Base-by-base conservation (phyloP, 2,113 vertebrate species). In the Peromyscus polionotus region DNA sequence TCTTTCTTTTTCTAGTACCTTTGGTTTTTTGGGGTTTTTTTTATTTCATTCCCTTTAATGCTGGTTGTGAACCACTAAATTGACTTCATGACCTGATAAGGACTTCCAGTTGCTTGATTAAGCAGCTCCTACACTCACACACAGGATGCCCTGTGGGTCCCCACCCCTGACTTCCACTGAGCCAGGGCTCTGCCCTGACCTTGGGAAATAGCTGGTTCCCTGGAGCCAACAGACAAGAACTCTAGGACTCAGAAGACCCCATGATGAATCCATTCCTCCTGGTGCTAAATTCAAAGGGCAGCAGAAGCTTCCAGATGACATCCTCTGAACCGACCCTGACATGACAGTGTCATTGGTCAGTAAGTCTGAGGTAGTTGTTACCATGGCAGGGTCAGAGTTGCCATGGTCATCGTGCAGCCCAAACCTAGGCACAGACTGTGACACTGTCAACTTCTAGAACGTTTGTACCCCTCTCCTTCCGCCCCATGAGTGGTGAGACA, bases 281-380 rank as follows among this genome's bases (percentile, higher is more conserved):
- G 0, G 51, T 24, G 61, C 28, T 13, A 83, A 72, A 54, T 10
- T 14, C 68, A 6, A 16, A 84, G 22, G 5, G 33, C 45, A 33
- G n/a, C 75, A 61, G 84, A 85, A 61, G 24, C 48, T 68, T 39
- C 31, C 19, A 5, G 88, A 61, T 51, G 14, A n/a, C 61, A 59
- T 16, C 1, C 2, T 72, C 9, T 17, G 39, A 65, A 45, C 5
- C 5, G 3, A 6, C 39, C 13, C 42, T 19, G 14, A 39, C 19
- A 7, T 0, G 17, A 67, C 61, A n/a, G 59, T 10, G 0, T 16
- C 0, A 0, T 14, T 48, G 57, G 7, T 42, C 57, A 75, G 26
- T 33, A 75, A 24, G 48, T 13, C 19, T 22, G 2, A 39, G 39
- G 26, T 33, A 13, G 36, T n/a, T 75, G 26, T 17, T 89, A 17